Percentiles rank a stretch among this genome's conserved stretches.
Conservation (phyloP, 2,888 invertebrate genomes). For the Germaria angustata region DNA sequence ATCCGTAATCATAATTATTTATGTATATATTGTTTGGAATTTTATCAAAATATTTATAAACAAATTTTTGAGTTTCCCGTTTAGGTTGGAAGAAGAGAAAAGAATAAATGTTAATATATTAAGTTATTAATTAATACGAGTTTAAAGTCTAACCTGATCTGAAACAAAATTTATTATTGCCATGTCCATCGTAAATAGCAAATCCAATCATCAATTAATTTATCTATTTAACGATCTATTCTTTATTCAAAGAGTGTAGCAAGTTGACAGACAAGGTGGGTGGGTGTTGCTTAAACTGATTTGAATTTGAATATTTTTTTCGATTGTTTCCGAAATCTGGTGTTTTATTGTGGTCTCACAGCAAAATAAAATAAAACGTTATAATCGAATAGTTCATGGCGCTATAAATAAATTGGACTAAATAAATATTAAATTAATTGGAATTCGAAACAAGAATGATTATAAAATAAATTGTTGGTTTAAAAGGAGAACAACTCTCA, state of each 20-base stretch:
- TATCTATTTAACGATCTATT: conserved; percentile 12
- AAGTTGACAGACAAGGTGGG: background rate
- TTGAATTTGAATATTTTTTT: background rate
- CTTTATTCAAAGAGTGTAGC: background rate
- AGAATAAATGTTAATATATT: background rate
- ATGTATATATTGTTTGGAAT: background rate
- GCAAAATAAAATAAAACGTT: background rate
- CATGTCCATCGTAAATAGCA: conserved; percentile 2
- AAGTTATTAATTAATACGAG: conserved; percentile 19
- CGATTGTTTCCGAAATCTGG: conserved; percentile 3
- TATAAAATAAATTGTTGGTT: too few relatives aligned
- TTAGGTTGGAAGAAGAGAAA: background rate
- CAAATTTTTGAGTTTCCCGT: background rate
- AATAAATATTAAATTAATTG: conserved; percentile 35
- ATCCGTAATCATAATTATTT: background rate
- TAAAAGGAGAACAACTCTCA: background rate
- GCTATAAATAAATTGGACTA: conserved; percentile 34
- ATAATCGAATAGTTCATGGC: conserved; percentile 27
- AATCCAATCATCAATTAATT: conserved; percentile 5
- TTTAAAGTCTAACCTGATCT: background rate
- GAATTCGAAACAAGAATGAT: conserved; percentile 2
- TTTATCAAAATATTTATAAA: conserved; percentile 14
- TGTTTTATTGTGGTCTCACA: background rate
- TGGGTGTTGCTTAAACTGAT: conserved; percentile 29
- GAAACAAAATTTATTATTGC: conserved; percentile 31